A percentile compares a stretch with the other conserved stretches of the same genome.
Evolutionary conservation across 53 echinoderm and acorn worm genomes (phyloP).

Genomic region (Stichopus horrens): DNA sequence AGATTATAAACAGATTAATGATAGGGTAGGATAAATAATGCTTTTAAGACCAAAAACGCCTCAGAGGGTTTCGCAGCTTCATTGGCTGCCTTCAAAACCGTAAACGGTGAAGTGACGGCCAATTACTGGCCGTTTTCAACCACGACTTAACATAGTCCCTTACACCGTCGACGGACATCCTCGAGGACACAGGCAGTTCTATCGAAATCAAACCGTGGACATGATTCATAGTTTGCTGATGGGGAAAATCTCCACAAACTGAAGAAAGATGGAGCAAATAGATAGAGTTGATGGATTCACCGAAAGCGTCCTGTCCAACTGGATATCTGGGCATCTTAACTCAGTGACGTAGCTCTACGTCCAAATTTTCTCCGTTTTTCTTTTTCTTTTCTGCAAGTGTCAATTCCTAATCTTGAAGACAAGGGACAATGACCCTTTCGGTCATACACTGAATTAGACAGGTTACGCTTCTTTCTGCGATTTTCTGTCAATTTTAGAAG

Average conservation of each 20-base stretch:
- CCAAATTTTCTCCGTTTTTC: too few species aligned
- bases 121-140: slow-evolving; percentile 15
- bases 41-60: slow-evolving; percentile 33
- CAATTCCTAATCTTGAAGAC: too few species aligned
- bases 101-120: background rate
- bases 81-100: slow-evolving; percentile 7
- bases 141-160: background rate
- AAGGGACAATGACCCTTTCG: too few species aligned
- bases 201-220: slow-evolving; percentile 15
- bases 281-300: background rate
- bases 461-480: too few species aligned
- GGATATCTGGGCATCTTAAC: background rate
- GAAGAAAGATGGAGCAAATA: slow-evolving; percentile 3
- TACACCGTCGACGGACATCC: background rate
- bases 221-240: slow-evolving; percentile 30
- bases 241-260: slow-evolving; percentile 11
- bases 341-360: background rate
- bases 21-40: slow-evolving; percentile 28
- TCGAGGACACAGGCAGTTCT: background rate
- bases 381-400: too few species aligned
- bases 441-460: too few species aligned
- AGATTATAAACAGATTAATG: slow-evolving; percentile 36
- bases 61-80: slow-evolving; percentile 22
- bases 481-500: too few species aligned
- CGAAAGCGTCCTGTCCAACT: background rate